Percentiles rank a stretch among this genome's conserved stretches.
Evolutionary conservation across 1,140 invertebrate species (phyloP).

Genomic region (Rhagoletis zephyria): DNA sequence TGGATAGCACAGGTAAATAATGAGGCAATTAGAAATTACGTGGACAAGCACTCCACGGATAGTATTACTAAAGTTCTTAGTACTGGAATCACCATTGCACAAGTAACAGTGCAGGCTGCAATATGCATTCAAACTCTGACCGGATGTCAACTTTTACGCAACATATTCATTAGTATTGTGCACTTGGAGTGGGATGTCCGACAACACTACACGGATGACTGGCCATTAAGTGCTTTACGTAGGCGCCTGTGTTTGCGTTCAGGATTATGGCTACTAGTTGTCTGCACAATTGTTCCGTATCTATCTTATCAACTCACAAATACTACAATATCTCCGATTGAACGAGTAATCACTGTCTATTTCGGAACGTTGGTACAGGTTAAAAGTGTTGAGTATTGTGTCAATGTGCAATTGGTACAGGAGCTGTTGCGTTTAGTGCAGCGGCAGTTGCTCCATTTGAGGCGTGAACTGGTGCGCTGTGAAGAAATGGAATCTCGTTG

Average conservation of each 20-base stretch:
- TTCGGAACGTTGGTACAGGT: neutral
- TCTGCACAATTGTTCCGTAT: neutral
- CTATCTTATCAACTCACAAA: neutral
- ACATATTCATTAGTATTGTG: neutral
- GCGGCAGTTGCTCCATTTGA: conserved; percentile 12
- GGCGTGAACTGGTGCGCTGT: neutral
- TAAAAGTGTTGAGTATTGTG: conserved; percentile 28
- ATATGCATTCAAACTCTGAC: neutral
- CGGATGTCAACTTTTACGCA: neutral
- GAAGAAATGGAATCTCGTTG: neutral
- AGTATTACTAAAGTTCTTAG: neutral
- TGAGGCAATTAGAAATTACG: neutral
- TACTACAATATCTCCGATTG: neutral
- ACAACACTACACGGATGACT: neutral
- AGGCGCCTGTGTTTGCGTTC: neutral
- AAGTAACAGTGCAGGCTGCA: conserved; percentile 7
- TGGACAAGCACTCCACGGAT: neutral
- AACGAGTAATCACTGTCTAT: neutral
- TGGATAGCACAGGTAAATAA: conserved; percentile 4
- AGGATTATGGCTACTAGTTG: neutral
- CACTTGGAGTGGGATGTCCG: conserved; percentile 13
- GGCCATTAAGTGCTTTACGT: neutral
- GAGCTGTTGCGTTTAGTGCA: neutral
- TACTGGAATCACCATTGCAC: neutral
- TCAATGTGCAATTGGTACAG: conserved; percentile 9